Evolutionary conservation across 1,140 invertebrate genomes (phyloP).

Genomic region (Drosophila athabasca): DNA sequence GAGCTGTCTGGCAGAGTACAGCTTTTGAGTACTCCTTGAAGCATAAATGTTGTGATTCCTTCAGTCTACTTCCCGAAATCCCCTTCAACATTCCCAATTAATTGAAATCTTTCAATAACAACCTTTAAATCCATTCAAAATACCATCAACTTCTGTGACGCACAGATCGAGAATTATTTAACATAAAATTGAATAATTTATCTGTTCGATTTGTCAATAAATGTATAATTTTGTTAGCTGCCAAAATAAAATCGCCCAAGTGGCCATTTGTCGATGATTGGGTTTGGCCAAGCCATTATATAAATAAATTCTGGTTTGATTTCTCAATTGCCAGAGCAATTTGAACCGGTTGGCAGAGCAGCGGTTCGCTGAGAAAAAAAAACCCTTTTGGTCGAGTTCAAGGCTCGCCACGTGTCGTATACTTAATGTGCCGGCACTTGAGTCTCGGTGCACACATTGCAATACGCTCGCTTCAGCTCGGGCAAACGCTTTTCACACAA

Average conservation of each 20-base stretch:
- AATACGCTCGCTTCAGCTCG: not conserved
- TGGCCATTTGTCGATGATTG: constrained; percentile 30
- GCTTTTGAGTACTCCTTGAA: no score
- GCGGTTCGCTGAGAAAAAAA: not conserved
- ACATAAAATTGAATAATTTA: constrained; percentile 44
- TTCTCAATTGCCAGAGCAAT: constrained; percentile 39
- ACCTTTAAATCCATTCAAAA: not conserved
- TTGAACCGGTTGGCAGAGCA: constrained; percentile 24
- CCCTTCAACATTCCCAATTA: no score
- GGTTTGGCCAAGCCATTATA: constrained; percentile 1
- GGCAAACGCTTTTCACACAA: constrained; percentile 71
- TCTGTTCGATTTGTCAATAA: constrained; percentile 14
- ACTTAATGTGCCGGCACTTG: constrained; percentile 66
- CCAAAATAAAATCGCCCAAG: constrained; percentile 18
- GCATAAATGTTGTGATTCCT: no score
- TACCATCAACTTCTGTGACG: constrained; percentile 15
- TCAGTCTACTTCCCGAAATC: no score
- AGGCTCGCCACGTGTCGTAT: constrained; percentile 77
- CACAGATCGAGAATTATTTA: constrained; percentile 40
- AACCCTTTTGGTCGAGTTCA: constrained; percentile 65
- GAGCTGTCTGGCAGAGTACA: no score
- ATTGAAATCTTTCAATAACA: constrained; percentile 30
- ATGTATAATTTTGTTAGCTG: not conserved
- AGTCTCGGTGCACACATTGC: constrained; percentile 41
- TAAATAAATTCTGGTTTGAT: constrained; percentile 36